Evolutionary conservation across 2,113 vertebrate genomes (phyloP).

Genomic region (Brachionichthys hirsutus): DNA sequence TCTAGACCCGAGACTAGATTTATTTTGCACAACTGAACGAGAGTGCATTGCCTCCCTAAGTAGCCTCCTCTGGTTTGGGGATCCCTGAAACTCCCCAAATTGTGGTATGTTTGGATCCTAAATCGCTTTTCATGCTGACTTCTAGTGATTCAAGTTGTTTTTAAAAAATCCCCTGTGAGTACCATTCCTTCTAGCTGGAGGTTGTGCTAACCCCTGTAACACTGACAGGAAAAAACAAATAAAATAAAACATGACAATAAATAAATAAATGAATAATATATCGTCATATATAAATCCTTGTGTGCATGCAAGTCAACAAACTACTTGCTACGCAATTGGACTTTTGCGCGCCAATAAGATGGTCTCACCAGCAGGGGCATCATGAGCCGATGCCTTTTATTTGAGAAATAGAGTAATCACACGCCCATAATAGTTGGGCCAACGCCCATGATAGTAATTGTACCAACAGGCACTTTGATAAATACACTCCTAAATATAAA

Average conservation of each 20-base stretch:
- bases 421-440: not conserved
- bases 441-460: conserved; percentile 4
- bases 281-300: no score
- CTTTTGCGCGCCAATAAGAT: not conserved
- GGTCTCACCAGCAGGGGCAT: conserved; percentile 38
- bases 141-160: conserved; percentile 1
- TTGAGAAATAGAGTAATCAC: not conserved
- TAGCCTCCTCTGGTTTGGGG: not conserved
- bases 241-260: not conserved
- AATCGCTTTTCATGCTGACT: not conserved
- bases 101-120: not conserved
- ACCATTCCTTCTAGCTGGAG: not conserved
- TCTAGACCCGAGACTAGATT: not conserved
- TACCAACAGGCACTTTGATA: no score
- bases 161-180: not conserved
- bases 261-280: no score
- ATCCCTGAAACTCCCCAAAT: not conserved
- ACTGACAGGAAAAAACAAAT: not conserved
- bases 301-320: no score
- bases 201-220: not conserved
- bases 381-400: conserved; percentile 3
- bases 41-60: not conserved
- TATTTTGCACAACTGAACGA: not conserved
- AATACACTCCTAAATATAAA: no score
- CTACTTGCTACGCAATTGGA: no score